A percentile compares a stretch with the other conserved stretches of the same genome.
Conservation (phyloP, 2,113 vertebrate genomes). For the Microcebus ravelobensis region DNA sequence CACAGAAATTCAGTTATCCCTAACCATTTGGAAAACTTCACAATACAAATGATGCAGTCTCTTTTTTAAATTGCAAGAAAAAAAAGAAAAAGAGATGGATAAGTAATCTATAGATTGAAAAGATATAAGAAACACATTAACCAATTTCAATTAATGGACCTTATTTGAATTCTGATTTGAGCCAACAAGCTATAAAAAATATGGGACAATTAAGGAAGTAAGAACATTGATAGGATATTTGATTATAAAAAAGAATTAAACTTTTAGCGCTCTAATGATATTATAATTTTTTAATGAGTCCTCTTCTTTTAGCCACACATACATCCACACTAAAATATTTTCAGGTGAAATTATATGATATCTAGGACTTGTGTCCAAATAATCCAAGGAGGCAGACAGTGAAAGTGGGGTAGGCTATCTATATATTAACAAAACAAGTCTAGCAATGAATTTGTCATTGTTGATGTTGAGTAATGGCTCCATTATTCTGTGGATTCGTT, state of each 20-base stretch:
- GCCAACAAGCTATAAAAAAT: background rate
- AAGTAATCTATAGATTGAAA: background rate
- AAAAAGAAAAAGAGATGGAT: background rate
- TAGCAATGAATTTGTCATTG: background rate
- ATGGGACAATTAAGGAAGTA: background rate
- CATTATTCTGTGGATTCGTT: background rate
- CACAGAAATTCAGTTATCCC: slow-evolving; percentile 4
- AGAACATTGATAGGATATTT: background rate
- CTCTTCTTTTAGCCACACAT: background rate
- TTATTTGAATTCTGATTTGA: slow-evolving; percentile 2
- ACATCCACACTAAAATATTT: background rate
- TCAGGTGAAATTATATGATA: background rate
- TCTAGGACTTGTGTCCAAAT: background rate
- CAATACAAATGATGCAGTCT: background rate
- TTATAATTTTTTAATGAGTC: background rate
- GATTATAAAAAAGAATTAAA: background rate
- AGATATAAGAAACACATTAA: background rate
- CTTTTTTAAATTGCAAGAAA: background rate
- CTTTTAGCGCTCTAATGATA: background rate
- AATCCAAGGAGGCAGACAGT: background rate
- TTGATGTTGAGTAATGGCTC: background rate
- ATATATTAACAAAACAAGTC: background rate
- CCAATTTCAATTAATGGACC: background rate
- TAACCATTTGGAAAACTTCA: background rate
- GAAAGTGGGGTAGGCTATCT: no score